Conservation (phyloP, 1,140 invertebrate genomes). For the Drosophila bifasciata region DNA sequence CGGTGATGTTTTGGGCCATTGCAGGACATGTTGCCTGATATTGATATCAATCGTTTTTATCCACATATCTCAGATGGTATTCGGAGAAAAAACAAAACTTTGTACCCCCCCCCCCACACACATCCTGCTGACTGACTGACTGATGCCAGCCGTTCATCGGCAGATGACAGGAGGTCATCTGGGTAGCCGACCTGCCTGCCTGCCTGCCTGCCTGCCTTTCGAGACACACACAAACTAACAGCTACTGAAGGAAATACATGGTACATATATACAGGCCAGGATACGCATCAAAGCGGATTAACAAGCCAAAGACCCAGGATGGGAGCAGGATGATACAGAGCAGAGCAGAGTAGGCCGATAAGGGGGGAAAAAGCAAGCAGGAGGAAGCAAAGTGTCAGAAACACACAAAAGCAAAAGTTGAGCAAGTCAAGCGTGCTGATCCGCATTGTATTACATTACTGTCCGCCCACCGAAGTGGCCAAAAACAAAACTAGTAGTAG, state of each 20-base stretch:
- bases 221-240: slow-evolving; percentile 12
- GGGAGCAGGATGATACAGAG: slow-evolving; percentile 13
- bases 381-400: slow-evolving; percentile 69
- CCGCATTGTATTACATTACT: slow-evolving; percentile 56
- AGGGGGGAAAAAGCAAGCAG: too few species aligned
- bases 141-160: slow-evolving; percentile 43
- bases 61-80: slow-evolving; percentile 29
- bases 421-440: slow-evolving; percentile 77
- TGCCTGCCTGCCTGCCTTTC: not conserved
- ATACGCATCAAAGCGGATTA: slow-evolving; percentile 78
- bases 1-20: slow-evolving; percentile 12
- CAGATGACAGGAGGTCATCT: slow-evolving; percentile 59
- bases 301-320: slow-evolving; percentile 43
- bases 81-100: slow-evolving; percentile 58
- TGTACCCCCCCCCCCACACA: not conserved
- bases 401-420: slow-evolving; percentile 64
- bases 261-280: slow-evolving; percentile 13
- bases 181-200: slow-evolving; percentile 10
- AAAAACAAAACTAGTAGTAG: slow-evolving; percentile 60
- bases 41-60: slow-evolving; percentile 81
- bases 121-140: slow-evolving; percentile 18
- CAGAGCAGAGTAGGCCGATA: not conserved
- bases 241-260: not conserved
- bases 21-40: slow-evolving; percentile 48
- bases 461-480: slow-evolving; percentile 40